Conservation (phyloP, 2,113 vertebrate genomes). For the Thamnophis sirtalis region DNA sequence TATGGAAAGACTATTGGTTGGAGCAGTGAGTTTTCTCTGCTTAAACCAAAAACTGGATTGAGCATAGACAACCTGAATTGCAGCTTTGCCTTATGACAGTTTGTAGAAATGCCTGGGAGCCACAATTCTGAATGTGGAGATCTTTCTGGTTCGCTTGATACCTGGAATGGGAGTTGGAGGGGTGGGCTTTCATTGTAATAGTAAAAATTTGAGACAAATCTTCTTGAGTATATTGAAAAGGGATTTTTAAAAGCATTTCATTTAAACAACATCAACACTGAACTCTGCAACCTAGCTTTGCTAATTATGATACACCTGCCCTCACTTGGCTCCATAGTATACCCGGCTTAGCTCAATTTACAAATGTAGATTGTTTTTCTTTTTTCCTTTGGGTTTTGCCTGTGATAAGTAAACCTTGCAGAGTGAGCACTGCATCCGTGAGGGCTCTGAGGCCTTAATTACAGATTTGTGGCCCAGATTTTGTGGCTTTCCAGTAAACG, state of each 20-base stretch:
- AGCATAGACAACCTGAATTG: background rate
- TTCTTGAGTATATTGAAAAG: background rate
- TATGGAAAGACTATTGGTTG: background rate
- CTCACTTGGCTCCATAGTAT: background rate
- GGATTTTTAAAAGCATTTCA: background rate
- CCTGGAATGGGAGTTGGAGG: background rate
- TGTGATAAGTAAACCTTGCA: background rate
- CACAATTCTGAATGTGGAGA: background rate
- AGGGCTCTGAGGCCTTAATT: background rate
- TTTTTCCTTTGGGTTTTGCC: background rate
- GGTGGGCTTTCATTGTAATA: background rate
- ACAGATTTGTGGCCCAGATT: background rate
- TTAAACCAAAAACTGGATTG: background rate
- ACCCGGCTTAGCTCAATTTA: background rate
- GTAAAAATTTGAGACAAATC: background rate
- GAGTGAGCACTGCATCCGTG: background rate
- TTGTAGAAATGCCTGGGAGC: background rate
- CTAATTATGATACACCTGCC: background rate
- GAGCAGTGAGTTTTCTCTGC: background rate
- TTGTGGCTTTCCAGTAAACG: background rate
- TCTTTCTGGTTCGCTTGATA: background rate
- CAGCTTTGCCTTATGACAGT: background rate
- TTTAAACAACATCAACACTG: background rate
- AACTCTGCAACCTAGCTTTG: background rate
- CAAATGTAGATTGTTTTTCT: background rate